Evolutionary conservation across 2,888 invertebrate species (phyloP), one percentile per base, ranked within the genome.

Genomic region (Pristionchus japonicus): DNA sequence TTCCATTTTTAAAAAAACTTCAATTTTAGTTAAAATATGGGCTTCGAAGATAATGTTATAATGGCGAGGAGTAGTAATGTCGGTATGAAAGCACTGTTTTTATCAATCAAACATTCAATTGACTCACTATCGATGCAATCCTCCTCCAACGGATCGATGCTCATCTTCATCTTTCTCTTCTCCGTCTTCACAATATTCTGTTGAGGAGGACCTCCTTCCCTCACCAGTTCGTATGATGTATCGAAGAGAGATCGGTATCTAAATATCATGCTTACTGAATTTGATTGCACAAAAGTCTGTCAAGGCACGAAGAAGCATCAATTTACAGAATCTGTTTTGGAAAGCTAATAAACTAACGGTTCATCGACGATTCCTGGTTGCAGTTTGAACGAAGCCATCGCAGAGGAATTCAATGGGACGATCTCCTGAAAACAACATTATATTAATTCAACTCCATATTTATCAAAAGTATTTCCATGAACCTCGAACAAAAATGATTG

Each of bases 281-380:
- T n/a, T n/a, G n/a, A n/a, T n/a, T n/a, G n/a, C n/a, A n/a, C n/a
- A n/a, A n/a, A n/a, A n/a, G n/a, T n/a, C n/a, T n/a, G n/a, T n/a
- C n/a, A n/a, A n/a, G n/a, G n/a, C n/a, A n/a, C n/a, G n/a, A n/a
- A n/a, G n/a, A n/a, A n/a, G n/a, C n/a, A n/a, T n/a, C n/a, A n/a
- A n/a, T n/a, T n/a, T n/a, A n/a, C n/a, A n/a, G n/a, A n/a, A n/a
- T n/a, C n/a, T n/a, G n/a, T n/a, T n/a, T n/a, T n/a, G 23, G n/a
- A 88, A 57, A 13, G 52, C 88, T 64, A 47, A 64, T 13, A 67
- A 47, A 47, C 74, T n/a, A 52, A 92, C 91, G 89, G 82, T 84
- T 92, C 92, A 83, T 92, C 91, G 1, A 93, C 92, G 1, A 90
- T 89, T 40, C 93, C 93, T 15, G 90, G 88, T 31, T 87, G 90